phyloP scores from a whole-genome alignment of 1,140 invertebrate genomes.

The Bombus terrestris region DNA sequence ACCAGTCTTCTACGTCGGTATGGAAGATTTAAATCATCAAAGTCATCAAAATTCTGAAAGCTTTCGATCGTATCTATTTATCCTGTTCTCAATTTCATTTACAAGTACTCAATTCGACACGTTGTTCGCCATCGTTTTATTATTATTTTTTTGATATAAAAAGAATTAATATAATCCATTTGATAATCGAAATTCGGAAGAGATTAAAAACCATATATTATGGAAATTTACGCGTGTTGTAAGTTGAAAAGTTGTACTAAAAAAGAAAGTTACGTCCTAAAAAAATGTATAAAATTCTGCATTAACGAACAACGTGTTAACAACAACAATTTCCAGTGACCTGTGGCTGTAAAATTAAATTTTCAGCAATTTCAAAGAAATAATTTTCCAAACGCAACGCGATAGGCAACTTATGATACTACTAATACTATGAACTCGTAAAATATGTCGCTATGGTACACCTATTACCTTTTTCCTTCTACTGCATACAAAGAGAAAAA shows the following conservation, averaged over 20 bases:
- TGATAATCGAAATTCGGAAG: neutral
- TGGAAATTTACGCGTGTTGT: neutral
- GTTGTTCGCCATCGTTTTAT: neutral
- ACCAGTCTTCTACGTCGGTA: neutral
- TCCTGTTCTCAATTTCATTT: conserved; percentile 5
- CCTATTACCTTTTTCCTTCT: conserved; percentile 32
- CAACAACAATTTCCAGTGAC: conserved; percentile 29
- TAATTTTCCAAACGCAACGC: conserved; percentile 45
- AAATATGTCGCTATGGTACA: conserved; percentile 53
- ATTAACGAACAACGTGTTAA: conserved; percentile 5
- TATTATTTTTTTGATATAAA: neutral
- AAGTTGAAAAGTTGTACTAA: neutral
- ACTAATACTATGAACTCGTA: conserved; percentile 66
- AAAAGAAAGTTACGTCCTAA: neutral
- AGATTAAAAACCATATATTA: neutral
- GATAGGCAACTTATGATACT: conserved; percentile 61
- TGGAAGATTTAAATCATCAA: neutral
- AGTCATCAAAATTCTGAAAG: conserved; percentile 19
- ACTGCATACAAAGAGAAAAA: conserved; percentile 33
- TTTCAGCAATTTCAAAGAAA: conserved; percentile 6
- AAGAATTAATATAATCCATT: neutral
- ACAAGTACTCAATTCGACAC: conserved; percentile 8
- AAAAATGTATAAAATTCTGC: neutral
- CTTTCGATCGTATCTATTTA: neutral
- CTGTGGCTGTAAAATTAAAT: neutral